Percentiles rank a stretch among this genome's conserved stretches.
These are phyloP conservation scores for Drosophila fulvimacula DNA, from an alignment of 2,888 invertebrate genomes.

Conservation along the genomic window DNA sequence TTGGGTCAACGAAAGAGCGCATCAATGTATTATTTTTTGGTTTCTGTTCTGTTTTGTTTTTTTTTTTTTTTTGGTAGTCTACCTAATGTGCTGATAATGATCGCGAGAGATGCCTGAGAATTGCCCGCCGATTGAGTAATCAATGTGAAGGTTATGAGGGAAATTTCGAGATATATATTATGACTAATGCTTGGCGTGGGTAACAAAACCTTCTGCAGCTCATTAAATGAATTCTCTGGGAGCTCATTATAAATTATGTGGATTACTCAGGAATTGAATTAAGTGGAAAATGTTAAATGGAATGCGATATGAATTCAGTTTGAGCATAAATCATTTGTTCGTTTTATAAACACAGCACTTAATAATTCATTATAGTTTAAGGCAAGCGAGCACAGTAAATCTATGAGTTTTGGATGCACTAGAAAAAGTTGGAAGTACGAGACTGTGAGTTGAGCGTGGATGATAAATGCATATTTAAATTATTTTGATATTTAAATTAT, in stretches of 20 bases:
- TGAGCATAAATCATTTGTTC: background rate
- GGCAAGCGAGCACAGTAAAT: background rate
- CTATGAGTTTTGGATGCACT: background rate
- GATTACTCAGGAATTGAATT: background rate
- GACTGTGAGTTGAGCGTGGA: too few relatives aligned
- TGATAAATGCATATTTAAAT: too few relatives aligned
- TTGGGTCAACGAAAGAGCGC: slow-evolving; percentile 47
- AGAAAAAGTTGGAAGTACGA: background rate
- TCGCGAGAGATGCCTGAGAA: slow-evolving; percentile 22
- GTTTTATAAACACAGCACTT: background rate
- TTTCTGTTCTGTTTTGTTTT: too few relatives aligned
- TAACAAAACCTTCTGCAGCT: background rate
- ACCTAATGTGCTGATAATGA: slow-evolving; percentile 41
- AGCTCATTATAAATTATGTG: slow-evolving; percentile 9
- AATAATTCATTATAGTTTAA: background rate
- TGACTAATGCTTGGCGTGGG: slow-evolving; percentile 4
- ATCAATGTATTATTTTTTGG: slow-evolving; percentile 18
- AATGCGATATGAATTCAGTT: background rate
- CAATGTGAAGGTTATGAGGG: slow-evolving; percentile 19
- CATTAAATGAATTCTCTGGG: background rate
- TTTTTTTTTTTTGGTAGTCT: slow-evolving; percentile 9
- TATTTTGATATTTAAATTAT: too few relatives aligned
- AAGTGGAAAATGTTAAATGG: background rate
- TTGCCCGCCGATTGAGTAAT: slow-evolving; percentile 39
- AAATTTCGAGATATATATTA: slow-evolving; percentile 7